Percentiles rank a stretch among this genome's conserved stretches.
Conservation (phyloP, 2,888 invertebrate genomes). For the Chymomyza amoena region DNA sequence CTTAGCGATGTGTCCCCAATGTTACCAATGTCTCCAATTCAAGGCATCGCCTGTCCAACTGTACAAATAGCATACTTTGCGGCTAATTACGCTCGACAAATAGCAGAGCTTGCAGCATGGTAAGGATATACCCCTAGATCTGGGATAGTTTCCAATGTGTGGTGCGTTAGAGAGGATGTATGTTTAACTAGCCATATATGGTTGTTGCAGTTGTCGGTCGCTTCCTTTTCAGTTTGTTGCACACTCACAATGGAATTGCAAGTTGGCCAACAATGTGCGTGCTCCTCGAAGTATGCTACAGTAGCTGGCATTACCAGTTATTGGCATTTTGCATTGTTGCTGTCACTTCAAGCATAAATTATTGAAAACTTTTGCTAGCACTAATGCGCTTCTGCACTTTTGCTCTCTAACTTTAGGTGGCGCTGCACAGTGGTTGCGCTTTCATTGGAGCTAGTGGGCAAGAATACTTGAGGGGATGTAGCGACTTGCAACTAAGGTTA, state of each 20-base stretch:
- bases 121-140: neutral
- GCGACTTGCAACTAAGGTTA: no score
- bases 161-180: neutral
- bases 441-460: neutral
- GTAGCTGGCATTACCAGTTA: conserved; percentile 27
- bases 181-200: neutral
- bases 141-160: neutral
- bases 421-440: neutral
- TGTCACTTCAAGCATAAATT: conserved; percentile 50
- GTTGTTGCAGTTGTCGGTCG: neutral
- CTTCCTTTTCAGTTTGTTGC: neutral
- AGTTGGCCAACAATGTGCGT: conserved; percentile 15
- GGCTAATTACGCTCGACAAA: conserved; percentile 57
- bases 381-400: neutral
- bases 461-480: no score
- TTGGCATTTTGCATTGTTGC: conserved; percentile 41
- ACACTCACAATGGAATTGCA: neutral
- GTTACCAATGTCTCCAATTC: neutral
- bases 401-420: neutral
- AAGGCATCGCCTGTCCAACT: conserved; percentile 16
- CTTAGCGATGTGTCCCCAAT: neutral
- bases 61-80: conserved; percentile 55
- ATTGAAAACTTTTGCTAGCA: conserved; percentile 39
- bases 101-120: neutral
- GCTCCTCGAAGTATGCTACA: conserved; percentile 12